These are phyloP conservation scores for Bombus impatiens DNA, from an alignment of 1,140 invertebrate species.

Conservation along the genomic window DNA sequence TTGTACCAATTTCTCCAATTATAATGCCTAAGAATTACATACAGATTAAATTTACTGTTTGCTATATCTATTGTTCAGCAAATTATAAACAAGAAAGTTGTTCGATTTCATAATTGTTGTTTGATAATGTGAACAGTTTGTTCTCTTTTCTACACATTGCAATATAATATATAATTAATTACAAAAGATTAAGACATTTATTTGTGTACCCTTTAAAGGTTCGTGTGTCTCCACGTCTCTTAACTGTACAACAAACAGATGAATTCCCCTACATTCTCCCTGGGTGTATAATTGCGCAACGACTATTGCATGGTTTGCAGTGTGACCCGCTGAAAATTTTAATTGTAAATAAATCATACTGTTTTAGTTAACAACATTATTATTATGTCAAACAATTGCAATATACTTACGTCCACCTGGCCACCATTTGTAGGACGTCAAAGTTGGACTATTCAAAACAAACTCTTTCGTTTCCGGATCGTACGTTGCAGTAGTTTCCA, in stretches of 20 bases:
- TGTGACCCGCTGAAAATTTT: no score
- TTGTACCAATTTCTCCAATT: no score
- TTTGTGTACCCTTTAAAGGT: constrained; percentile 87
- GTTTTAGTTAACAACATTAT: background rate
- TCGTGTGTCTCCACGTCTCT: constrained; percentile 93
- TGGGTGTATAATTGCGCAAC: constrained; percentile 94
- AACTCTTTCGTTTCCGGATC: constrained; percentile 93
- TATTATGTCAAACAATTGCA: background rate
- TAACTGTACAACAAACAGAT: constrained; percentile 96
- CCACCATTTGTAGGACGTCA: constrained; percentile 97
- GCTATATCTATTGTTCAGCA: no score
- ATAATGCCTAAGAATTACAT: no score
- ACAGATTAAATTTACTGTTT: no score
- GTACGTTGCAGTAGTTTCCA: constrained; percentile 96
- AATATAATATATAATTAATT: background rate
- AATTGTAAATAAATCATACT: background rate
- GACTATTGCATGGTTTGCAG: constrained; percentile 94
- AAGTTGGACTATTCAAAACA: constrained; percentile 92
- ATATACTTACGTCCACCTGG: constrained; percentile 92
- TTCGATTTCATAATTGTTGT: no score
- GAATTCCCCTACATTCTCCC: constrained; percentile 93
- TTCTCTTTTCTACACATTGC: background rate
- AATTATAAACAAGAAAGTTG: fast-evolving
- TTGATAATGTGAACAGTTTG: background rate
- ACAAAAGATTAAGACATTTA: background rate